Evolutionary conservation across 2,888 invertebrate genomes (phyloP), one percentile per base, ranked within the genome.

Genomic region (Rhingia rostrata): DNA sequence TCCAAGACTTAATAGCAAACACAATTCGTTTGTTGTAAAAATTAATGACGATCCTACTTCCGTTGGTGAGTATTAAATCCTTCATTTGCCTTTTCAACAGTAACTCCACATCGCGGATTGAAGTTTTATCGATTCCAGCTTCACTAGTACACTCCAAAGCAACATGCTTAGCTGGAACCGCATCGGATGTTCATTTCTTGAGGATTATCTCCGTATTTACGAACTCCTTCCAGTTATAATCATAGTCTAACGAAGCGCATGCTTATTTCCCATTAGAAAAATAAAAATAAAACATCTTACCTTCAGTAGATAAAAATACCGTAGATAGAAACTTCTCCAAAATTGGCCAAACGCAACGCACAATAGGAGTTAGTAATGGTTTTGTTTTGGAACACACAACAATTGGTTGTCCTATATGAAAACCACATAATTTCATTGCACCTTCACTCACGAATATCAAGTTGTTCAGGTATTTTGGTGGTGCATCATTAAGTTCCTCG

Each of bases 361-460:
- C 92, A 67, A 93, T 87, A 6, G 90, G 86, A 0, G 88, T 70
- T 54, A 89, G 74, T 60, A 89, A 80, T 37, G 86, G 86, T 3
- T 64, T 61, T 51, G 77, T 51, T n/a, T 67, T 47, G 0, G 82
- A 54, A 30, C 85, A 81, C 22, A 95, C 88, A 0, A 93, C 64
- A 4, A 93, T 93, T 83, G 92, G 90, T 87, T 94, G 93, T 0
- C 94, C 94, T 54, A 95, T 93, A 9, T 93, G 89, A 58, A 95
- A 92, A 32, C 92, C 89, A 87, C 94, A 94, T 43, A 94, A 88
- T 87, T 94, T 93, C 87, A 95, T 92, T 0, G 92, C 93, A 0
- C 93, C 92, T 84, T 93, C 93, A 7, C 94, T 94, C 54, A 95
- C 86, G 86, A 94, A 94, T n/a, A 95, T 91, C 86, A 94, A 89